These are phyloP conservation scores for Geopemphigus sp. DNA, from an alignment of 1,140 invertebrate genomes.

Conservation along the genomic window DNA sequence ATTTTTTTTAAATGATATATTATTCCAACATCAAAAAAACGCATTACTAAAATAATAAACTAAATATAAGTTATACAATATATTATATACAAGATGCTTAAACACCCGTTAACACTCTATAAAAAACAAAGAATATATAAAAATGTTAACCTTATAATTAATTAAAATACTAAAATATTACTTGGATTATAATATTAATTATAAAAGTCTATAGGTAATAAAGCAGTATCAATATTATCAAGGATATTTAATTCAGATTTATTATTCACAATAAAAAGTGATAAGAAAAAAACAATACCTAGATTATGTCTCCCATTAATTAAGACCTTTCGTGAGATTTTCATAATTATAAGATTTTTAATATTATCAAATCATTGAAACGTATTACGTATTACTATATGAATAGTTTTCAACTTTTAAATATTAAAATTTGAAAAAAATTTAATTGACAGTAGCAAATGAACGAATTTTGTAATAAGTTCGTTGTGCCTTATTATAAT, in stretches of 20 bases:
- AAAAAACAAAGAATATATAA: background rate
- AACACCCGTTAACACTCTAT: too few species aligned
- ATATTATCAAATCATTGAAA: background rate
- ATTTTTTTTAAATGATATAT: too few species aligned
- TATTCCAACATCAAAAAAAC: too few species aligned
- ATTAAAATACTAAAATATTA: background rate
- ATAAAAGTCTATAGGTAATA: background rate
- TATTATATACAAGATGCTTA: too few species aligned
- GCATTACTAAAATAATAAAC: too few species aligned
- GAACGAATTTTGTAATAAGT: background rate
- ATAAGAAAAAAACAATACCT: slow-evolving; percentile 2
- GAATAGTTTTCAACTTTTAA: background rate
- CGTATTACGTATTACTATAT: too few species aligned
- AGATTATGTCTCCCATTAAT: slow-evolving; percentile 14
- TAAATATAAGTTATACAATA: too few species aligned
- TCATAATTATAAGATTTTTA: slow-evolving; percentile 1
- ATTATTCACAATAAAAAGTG: slow-evolving; percentile 35
- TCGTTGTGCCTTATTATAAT: background rate
- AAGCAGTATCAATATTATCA: slow-evolving; percentile 1
- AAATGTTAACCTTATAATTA: background rate
- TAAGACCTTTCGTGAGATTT: slow-evolving; percentile 28
- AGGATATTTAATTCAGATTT: slow-evolving; percentile 13
- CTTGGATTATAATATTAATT: background rate
- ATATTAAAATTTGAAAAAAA: background rate
- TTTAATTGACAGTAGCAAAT: too few species aligned